Conservation (phyloP, 64 coral and sea anemone species). For the Cladopsammia gracilis region DNA sequence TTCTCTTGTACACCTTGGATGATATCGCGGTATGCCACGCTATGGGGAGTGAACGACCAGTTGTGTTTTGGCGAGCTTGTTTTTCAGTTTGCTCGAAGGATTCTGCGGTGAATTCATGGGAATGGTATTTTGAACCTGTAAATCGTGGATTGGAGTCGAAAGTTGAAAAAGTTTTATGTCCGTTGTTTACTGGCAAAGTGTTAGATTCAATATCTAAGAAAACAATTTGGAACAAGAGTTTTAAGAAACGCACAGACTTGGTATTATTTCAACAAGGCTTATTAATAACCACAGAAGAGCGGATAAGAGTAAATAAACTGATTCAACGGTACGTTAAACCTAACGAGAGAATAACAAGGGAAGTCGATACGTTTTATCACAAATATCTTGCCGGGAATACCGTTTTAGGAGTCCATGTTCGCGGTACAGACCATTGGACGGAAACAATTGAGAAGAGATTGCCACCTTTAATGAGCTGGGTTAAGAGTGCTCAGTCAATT, state of each 20-base stretch:
- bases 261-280: background rate
- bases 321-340: constrained; percentile 58
- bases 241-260: constrained; percentile 42
- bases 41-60: constrained; percentile 46
- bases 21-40: constrained; percentile 42
- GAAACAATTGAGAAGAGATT: constrained; percentile 63
- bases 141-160: constrained; percentile 68
- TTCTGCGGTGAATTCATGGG: constrained; percentile 73
- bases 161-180: constrained; percentile 61
- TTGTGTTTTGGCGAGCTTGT: constrained; percentile 78
- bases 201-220: background rate
- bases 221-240: constrained; percentile 45
- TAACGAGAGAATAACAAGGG: constrained; percentile 11
- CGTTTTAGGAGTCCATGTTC: constrained; percentile 83
- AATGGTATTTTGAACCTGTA: constrained; percentile 85
- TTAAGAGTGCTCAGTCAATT: constrained; percentile 47
- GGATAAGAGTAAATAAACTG: constrained; percentile 56
- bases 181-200: background rate
- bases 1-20: constrained; percentile 64
- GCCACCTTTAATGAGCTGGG: constrained; percentile 58
- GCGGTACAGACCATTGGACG: constrained; percentile 74
- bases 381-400: constrained; percentile 31
- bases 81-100: constrained; percentile 52
- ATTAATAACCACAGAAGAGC: constrained; percentile 52
- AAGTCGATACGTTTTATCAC: constrained; percentile 54